These are phyloP conservation scores for Sardinella longiceps DNA, from an alignment of 2,797 vertebrate species.

Conservation along the genomic window DNA sequence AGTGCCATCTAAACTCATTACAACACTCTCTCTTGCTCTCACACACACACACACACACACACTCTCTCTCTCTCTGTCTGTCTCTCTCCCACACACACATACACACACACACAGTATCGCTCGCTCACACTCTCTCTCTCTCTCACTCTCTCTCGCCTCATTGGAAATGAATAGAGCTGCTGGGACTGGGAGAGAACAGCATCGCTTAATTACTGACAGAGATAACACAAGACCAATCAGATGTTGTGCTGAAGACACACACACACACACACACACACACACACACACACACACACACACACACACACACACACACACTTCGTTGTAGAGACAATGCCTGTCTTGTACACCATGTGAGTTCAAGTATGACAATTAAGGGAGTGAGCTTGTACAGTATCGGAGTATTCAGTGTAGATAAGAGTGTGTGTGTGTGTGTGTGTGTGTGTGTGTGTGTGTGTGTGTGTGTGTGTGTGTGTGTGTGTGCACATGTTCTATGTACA, in stretches of 20 bases:
- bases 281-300: slow-evolving; percentile 25
- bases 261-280: slow-evolving; percentile 3
- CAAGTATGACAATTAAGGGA: background rate
- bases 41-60: too few relatives aligned
- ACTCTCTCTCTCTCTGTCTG: too few relatives aligned
- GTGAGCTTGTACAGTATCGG: slow-evolving; percentile 20
- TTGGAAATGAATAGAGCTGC: slow-evolving; percentile 26
- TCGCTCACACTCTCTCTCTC: background rate
- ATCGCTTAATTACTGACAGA: slow-evolving; percentile 39
- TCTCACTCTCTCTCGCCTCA: background rate
- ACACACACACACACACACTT: background rate
- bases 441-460: slow-evolving; percentile 17
- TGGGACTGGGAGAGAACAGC: background rate
- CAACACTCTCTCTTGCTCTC: background rate
- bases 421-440: slow-evolving; percentile 18
- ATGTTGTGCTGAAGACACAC: background rate
- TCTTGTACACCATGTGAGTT: slow-evolving; percentile 55
- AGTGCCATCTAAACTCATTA: slow-evolving; percentile 37
- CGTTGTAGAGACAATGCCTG: background rate
- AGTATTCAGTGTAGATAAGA: slow-evolving; percentile 28
- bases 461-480: slow-evolving; percentile 4
- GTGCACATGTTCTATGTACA: background rate
- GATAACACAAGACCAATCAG: slow-evolving; percentile 2
- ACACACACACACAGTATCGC: too few relatives aligned
- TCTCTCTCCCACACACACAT: too few relatives aligned